Evolutionary conservation across 37 sponge, comb jelly and placozoan genomes (phyloP).

Genomic region (Hexactinellida sp.): DNA sequence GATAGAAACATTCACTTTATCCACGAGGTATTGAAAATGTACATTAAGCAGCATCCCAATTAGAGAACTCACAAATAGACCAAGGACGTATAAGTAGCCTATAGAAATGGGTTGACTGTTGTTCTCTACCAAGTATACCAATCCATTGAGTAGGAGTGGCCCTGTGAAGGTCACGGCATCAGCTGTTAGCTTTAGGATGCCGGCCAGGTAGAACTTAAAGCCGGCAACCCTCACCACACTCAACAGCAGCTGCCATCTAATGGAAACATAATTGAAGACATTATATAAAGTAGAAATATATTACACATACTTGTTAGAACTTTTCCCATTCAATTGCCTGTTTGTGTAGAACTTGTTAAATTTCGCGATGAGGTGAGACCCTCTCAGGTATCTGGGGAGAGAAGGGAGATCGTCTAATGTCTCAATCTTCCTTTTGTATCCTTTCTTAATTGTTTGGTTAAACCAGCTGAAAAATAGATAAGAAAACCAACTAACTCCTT

Average conservation of each 20-base stretch:
- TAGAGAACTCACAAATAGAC: background rate
- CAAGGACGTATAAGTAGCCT: background rate
- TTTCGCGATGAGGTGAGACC: background rate
- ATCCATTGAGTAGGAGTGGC: constrained; percentile 65
- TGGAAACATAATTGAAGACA: background rate
- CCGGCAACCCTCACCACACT: constrained; percentile 73
- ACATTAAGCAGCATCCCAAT: background rate
- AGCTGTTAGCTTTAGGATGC: constrained; percentile 56
- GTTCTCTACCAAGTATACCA: constrained; percentile 76
- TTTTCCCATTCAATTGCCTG: background rate
- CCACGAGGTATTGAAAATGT: constrained; percentile 39
- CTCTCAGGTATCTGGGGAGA: background rate
- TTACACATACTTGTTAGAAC: background rate
- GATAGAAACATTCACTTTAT: constrained; percentile 64
- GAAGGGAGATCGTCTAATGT: background rate
- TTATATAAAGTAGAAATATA: background rate
- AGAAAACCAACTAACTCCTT: background rate
- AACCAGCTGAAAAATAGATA: background rate
- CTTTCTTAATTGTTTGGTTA: background rate
- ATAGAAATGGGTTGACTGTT: background rate
- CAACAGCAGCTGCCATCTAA: background rate
- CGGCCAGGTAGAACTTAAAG: constrained; percentile 78
- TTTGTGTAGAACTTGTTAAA: background rate
- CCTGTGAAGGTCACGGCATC: constrained; percentile 74
- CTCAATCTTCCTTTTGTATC: background rate